Percentiles rank a stretch among this genome's conserved stretches.
These are phyloP conservation scores for Manis pentadactyla DNA, from an alignment of 2,797 vertebrate species.

Conservation along the genomic window DNA sequence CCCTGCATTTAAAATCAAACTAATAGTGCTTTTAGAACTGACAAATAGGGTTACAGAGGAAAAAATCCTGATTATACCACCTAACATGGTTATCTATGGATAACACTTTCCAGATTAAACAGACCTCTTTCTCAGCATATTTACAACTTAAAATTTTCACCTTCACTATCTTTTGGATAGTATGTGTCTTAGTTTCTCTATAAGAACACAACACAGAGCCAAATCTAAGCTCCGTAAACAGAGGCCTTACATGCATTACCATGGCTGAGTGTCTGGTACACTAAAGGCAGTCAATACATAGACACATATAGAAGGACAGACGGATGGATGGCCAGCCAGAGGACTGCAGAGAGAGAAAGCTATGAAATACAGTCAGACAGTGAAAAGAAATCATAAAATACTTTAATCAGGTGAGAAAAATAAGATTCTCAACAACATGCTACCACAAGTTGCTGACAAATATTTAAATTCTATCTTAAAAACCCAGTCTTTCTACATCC, in stretches of 20 bases:
- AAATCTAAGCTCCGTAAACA: not conserved
- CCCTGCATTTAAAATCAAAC: not conserved
- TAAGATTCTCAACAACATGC: slow-evolving; percentile 20
- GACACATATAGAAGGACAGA: not conserved
- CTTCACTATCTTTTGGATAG: slow-evolving; percentile 53
- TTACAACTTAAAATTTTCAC: slow-evolving; percentile 76
- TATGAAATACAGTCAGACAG: not conserved
- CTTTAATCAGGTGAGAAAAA: slow-evolving; percentile 3
- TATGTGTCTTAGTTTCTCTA: not conserved
- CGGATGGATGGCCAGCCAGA: not conserved
- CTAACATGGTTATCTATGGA: not conserved
- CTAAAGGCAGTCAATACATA: not conserved
- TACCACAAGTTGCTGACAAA: not conserved
- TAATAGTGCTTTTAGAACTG: slow-evolving; percentile 60
- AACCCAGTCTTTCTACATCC: not conserved
- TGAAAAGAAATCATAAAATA: not conserved
- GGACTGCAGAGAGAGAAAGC: not conserved
- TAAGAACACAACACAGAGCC: not conserved
- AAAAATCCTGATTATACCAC: slow-evolving; percentile 7
- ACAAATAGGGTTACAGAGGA: not conserved
- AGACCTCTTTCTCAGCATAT: slow-evolving; percentile 39
- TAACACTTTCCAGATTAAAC: slow-evolving; percentile 71
- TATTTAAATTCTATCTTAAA: not conserved
- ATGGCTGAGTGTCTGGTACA: not conserved
- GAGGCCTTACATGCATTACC: not conserved